Evolutionary conservation across 2,797 vertebrate species (phyloP).

Genomic region (Alca torda): DNA sequence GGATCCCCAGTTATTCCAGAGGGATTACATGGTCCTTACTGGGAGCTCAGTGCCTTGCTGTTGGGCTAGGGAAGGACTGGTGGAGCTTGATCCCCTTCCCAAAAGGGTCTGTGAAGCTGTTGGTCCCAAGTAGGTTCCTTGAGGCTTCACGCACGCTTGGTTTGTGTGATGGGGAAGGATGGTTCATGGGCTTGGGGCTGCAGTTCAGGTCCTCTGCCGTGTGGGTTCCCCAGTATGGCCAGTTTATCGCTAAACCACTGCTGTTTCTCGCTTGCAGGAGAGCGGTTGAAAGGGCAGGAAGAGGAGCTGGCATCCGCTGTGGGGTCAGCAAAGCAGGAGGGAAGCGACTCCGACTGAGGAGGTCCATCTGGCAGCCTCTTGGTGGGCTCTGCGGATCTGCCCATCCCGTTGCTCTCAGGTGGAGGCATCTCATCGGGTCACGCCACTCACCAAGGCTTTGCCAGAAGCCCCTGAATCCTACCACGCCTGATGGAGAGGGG

Average conservation of each 20-base stretch:
- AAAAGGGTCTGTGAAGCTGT: background rate
- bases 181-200: background rate
- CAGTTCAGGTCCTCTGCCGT: rapidly evolving
- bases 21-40: rapidly evolving
- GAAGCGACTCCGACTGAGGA: constrained; percentile 88
- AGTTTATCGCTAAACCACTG: rapidly evolving
- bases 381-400: background rate
- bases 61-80: background rate
- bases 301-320: constrained; percentile 85
- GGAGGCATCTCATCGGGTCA: rapidly evolving
- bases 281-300: constrained; percentile 90
- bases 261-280: constrained; percentile 76
- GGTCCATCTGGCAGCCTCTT: rapidly evolving
- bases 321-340: constrained; percentile 76
- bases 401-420: rapidly evolving
- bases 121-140: background rate
- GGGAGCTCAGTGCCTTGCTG: background rate
- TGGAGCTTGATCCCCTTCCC: background rate
- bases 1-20: background rate
- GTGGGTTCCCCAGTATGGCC: rapidly evolving
- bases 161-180: rapidly evolving
- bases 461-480: background rate
- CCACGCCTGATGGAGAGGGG: background rate
- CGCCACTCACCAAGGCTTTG: background rate
- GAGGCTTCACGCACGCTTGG: rapidly evolving